phyloP scores from a whole-genome alignment of 2,797 vertebrate species.

The Vireo griseus region DNA sequence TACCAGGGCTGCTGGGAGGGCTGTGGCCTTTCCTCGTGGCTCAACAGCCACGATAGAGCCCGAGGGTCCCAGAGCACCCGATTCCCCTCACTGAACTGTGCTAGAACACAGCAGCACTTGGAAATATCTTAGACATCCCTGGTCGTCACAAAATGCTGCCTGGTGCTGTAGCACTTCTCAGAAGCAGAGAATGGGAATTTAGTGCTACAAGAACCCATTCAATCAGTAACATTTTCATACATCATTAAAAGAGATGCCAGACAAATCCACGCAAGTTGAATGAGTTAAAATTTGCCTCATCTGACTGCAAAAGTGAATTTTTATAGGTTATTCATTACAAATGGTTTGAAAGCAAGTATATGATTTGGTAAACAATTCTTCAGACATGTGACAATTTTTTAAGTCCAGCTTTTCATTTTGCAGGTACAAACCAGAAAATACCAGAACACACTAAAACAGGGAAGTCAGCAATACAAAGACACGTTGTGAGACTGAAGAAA shows the following conservation, averaged over 20 bases:
- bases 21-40: fast-evolving
- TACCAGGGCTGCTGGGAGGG: not conserved
- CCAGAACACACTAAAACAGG: not conserved
- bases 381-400: not conserved
- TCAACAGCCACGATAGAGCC: not conserved
- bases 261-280: not conserved
- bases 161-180: not conserved
- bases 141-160: not conserved
- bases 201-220: not conserved
- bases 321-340: not conserved
- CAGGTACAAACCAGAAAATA: not conserved
- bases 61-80: fast-evolving
- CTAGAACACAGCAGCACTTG: not conserved
- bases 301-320: not conserved
- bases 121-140: not conserved
- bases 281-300: not conserved
- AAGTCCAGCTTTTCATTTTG: not conserved
- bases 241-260: not conserved
- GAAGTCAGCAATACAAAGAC: not conserved
- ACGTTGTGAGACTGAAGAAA: not conserved
- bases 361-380: not conserved
- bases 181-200: not conserved
- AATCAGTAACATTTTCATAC: not conserved
- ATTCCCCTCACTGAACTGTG: not conserved
- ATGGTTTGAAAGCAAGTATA: not conserved